These are phyloP conservation scores for Epistrophe grossulariae DNA, from an alignment of 2,888 invertebrate species.

Conservation along the genomic window DNA sequence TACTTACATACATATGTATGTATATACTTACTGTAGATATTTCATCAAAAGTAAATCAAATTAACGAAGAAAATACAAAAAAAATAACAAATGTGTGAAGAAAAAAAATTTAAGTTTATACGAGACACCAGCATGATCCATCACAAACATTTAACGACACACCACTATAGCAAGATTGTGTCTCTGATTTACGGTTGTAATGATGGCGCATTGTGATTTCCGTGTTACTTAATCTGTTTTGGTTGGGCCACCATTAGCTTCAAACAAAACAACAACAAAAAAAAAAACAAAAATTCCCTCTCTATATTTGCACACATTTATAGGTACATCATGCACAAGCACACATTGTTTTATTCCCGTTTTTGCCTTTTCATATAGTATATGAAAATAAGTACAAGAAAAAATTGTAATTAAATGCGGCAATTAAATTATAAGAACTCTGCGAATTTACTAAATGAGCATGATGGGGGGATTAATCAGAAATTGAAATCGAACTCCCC, in stretches of 20 bases:
- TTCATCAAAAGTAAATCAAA: too few species aligned
- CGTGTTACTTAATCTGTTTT: slow-evolving; percentile 55
- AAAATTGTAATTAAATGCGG: slow-evolving; percentile 21
- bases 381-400: too few species aligned
- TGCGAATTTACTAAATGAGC: slow-evolving; percentile 28
- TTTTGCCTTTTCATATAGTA: not conserved
- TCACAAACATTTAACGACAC: slow-evolving; percentile 17
- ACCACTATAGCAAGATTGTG: not conserved
- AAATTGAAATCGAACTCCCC: slow-evolving; percentile 46
- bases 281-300: not conserved
- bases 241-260: slow-evolving; percentile 14
- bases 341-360: not conserved
- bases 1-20: too few species aligned
- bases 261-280: not conserved
- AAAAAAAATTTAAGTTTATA: not conserved
- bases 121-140: slow-evolving; percentile 3
- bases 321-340: not conserved
- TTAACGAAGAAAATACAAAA: too few species aligned
- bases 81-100: too few species aligned
- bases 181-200: slow-evolving; percentile 38
- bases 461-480: slow-evolving; percentile 29
- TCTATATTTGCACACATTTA: slow-evolving; percentile 12
- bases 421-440: slow-evolving; percentile 55
- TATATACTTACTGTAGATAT: too few species aligned
- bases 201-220: slow-evolving; percentile 42